These are phyloP conservation scores for Himalopsyche kuldschensis DNA, from an alignment of 2,888 invertebrate species.

Conservation along the genomic window DNA sequence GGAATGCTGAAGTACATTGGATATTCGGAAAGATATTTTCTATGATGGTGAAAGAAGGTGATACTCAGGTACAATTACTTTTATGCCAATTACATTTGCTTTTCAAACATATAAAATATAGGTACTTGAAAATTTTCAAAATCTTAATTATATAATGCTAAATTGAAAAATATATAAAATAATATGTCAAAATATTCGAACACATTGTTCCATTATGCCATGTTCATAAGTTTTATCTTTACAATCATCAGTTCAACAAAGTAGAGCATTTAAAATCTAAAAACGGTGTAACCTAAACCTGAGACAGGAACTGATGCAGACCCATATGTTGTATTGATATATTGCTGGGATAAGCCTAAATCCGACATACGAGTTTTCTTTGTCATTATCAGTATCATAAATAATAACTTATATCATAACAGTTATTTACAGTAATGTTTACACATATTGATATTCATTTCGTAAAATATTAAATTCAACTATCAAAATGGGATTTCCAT, in stretches of 20 bases:
- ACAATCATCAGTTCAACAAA: background rate
- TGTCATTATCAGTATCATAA: background rate
- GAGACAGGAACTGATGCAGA: background rate
- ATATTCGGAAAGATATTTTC: background rate
- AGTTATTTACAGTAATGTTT: background rate
- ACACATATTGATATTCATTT: background rate
- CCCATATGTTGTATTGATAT: background rate
- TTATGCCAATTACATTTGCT: background rate
- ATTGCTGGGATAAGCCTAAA: background rate
- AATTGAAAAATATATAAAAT: background rate
- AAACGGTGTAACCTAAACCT: background rate
- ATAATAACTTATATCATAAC: background rate
- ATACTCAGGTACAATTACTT: background rate
- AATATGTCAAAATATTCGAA: background rate
- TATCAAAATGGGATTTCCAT: background rate
- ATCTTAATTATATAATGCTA: background rate
- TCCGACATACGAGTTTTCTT: background rate
- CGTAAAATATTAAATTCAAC: background rate
- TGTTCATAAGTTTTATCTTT: background rate
- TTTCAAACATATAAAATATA: background rate
- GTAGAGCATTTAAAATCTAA: background rate
- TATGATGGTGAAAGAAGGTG: background rate
- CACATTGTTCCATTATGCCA: background rate
- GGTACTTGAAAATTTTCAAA: background rate
- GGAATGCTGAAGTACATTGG: background rate